Evolutionary conservation across 2,888 invertebrate species (phyloP), one percentile per base, ranked within the genome.

Genomic region (Melinaea menophilus): DNA sequence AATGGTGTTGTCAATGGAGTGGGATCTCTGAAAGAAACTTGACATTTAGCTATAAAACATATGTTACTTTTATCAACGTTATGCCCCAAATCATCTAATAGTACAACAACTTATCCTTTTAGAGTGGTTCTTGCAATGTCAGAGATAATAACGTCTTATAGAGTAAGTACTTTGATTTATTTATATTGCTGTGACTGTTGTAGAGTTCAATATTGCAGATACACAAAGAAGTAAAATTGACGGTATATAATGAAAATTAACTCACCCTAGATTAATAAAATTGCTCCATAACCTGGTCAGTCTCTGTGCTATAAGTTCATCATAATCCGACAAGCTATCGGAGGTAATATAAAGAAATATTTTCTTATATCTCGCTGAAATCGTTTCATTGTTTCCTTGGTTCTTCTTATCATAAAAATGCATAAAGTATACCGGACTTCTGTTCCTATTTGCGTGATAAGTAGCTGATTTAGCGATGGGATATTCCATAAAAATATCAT

Each of bases 221-320:
- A 37, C 37, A 37, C 1, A 37, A 37, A 37, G 5, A 37, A 5
- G 7, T 37, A 7, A 37, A 37, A 37, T 37, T 37, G 37, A 37
- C 3, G 4, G 41, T 41, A 9, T 9, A 9, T 41, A 41, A 41
- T 41, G 1, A 9, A 9, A 41, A 41, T 9, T 3, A 41, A 41
- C 77, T 79, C 75, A 89, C 90, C 89, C 83, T 12, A 85, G 67
- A 67, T 75, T 81, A 13, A 88, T 81, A 61, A 88, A 90, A 68
- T 87, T 88, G 33, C 68, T 77, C 75, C 80, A 80, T 45, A 90
- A 65, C 5, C 68, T 75, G 2, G 78, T 69, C 11, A 89, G 61
- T 65, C 69, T 80, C n/a, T 79, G 69, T 3, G 74, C 67, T 4
- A 77, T 68, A 7, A 71, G 2, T 37, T 79, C 73, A 55, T 80